A percentile compares a stretch with the other conserved stretches of the same genome.
Conservation (phyloP, 2,888 invertebrate genomes). For the Ophioninae sp. region DNA sequence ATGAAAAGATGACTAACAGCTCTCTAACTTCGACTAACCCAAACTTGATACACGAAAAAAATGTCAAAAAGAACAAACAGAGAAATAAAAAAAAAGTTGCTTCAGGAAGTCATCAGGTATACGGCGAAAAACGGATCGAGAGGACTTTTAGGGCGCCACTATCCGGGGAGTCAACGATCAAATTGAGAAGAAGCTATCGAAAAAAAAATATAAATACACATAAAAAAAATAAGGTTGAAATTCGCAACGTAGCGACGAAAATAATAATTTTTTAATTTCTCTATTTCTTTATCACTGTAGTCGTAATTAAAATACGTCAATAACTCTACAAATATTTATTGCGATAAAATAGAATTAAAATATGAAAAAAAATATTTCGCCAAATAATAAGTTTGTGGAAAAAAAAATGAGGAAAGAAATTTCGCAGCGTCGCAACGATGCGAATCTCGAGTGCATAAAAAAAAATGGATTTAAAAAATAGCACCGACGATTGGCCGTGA, state of each 20-base stretch:
- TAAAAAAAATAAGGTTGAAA: slow-evolving; percentile 19
- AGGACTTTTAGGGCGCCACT: slow-evolving; percentile 44
- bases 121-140: slow-evolving; percentile 33
- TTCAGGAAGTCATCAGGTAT: slow-evolving; percentile 40
- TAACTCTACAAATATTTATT: no score
- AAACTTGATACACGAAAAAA: slow-evolving; percentile 6
- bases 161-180: slow-evolving; percentile 59
- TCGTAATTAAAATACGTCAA: no score
- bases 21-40: slow-evolving; percentile 76
- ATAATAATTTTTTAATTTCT: no score
- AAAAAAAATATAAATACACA: slow-evolving; percentile 17
- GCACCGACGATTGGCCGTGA: slow-evolving; percentile 8
- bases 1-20: slow-evolving; percentile 73
- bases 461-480: no score
- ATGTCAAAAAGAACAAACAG: background rate
- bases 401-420: no score
- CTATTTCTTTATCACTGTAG: no score
- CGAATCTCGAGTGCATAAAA: no score
- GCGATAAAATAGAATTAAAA: no score
- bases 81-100: background rate
- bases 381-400: no score
- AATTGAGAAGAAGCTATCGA: slow-evolving; percentile 19
- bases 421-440: no score
- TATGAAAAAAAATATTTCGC: no score
- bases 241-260: background rate